Conservation (phyloP, 2,797 vertebrate species). For the Podarcis lilfordi region DNA sequence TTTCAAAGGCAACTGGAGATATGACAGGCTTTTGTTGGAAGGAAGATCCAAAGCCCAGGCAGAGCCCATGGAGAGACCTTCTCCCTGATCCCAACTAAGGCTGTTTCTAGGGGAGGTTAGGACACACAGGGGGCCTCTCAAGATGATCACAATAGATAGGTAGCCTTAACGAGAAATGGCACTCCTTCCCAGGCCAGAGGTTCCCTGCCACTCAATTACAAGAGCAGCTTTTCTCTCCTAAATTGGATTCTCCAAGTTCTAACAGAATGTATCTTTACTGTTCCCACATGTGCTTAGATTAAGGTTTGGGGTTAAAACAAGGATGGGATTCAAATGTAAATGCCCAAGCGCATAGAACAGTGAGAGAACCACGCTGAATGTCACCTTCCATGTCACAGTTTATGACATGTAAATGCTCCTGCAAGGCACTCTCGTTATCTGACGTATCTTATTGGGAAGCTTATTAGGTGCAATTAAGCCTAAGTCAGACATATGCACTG, state of each 20-base stretch:
- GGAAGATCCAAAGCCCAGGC: no score
- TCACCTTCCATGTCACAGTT: background rate
- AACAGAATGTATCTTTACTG: background rate
- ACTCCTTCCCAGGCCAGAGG: background rate
- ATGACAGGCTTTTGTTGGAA: no score
- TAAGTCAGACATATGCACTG: background rate
- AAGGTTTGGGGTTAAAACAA: no score
- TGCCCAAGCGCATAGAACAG: background rate
- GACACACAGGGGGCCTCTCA: no score
- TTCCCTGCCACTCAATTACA: background rate
- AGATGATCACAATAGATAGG: no score
- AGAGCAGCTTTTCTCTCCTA: background rate
- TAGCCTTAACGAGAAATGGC: no score
- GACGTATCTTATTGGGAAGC: background rate
- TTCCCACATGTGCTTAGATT: background rate
- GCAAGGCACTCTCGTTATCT: background rate
- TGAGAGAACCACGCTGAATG: background rate
- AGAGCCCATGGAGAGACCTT: no score
- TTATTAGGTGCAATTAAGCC: background rate
- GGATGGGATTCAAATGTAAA: no score
- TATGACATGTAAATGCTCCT: background rate
- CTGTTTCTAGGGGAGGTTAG: no score
- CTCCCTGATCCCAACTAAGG: no score
- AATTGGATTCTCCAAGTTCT: background rate
- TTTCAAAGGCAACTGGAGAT: no score